These are phyloP conservation scores for Thryonomys swinderianus DNA, from an alignment of 2,113 vertebrate species.

Conservation along the genomic window DNA sequence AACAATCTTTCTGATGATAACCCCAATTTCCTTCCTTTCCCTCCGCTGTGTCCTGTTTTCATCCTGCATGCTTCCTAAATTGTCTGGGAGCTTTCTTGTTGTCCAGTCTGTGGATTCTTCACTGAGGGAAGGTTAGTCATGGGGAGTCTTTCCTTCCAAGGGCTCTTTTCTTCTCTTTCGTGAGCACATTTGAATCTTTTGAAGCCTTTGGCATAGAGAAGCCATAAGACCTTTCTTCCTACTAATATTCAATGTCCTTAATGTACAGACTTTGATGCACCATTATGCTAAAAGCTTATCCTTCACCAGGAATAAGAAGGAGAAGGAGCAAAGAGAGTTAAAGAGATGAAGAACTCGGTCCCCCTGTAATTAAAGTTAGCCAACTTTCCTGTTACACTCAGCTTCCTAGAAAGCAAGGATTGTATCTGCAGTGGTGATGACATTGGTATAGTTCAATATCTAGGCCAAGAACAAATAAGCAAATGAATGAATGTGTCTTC, in stretches of 20 bases:
- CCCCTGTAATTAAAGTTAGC: not conserved
- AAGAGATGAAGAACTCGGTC: not conserved
- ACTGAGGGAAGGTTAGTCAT: not conserved
- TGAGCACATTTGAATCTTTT: not conserved
- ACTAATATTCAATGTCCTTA: constrained; percentile 14
- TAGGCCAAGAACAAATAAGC: not conserved
- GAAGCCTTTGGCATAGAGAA: not conserved
- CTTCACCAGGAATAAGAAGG: not conserved
- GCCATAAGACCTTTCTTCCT: not conserved
- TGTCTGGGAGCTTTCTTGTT: not conserved
- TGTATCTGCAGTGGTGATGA: not conserved
- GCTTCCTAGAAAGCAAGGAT: not conserved
- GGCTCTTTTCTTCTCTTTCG: constrained; percentile 6
- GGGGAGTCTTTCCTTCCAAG: not conserved
- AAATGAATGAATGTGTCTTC: not conserved
- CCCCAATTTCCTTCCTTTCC: not conserved
- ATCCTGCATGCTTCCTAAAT: not conserved
- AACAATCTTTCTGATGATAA: not conserved
- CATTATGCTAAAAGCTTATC: not conserved
- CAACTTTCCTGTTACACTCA: not conserved
- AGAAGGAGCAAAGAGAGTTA: not conserved
- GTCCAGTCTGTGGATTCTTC: not conserved
- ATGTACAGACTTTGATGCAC: not conserved
- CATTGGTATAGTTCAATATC: constrained; percentile 24
- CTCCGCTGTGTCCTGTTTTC: not conserved